Percentiles rank a stretch among this genome's conserved stretches.
Conservation (phyloP, 1,140 invertebrate genomes). For the Macrotrachela quadricornifera region DNA sequence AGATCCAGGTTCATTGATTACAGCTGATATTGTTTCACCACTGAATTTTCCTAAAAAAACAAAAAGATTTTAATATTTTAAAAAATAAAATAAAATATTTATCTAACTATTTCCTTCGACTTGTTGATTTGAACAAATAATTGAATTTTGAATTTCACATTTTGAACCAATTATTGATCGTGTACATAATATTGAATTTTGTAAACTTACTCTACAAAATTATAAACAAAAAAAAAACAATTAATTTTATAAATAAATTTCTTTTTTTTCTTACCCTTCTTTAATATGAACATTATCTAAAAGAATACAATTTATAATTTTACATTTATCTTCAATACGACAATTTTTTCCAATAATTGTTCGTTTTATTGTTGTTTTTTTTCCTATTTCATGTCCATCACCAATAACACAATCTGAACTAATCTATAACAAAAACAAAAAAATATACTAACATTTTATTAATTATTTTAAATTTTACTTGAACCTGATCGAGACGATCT, state of each 20-base stretch:
- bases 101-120: no score
- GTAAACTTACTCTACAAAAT: slow-evolving; percentile 39
- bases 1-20: no score
- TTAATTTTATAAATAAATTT: background rate
- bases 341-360: slow-evolving; percentile 52
- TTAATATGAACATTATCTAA: slow-evolving; percentile 64
- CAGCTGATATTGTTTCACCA: no score
- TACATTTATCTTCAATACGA: slow-evolving; percentile 50
- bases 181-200: slow-evolving; percentile 49
- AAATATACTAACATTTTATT: background rate
- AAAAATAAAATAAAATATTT: no score
- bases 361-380: slow-evolving; percentile 58
- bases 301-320: slow-evolving; percentile 54
- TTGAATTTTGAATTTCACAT: slow-evolving; percentile 46
- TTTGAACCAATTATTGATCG: slow-evolving; percentile 41
- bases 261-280: slow-evolving; percentile 35
- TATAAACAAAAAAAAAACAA: slow-evolving; percentile 12
- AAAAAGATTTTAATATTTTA: no score
- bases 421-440: slow-evolving; percentile 13
- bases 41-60: no score
- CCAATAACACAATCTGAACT: slow-evolving; percentile 51
- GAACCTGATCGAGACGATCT: background rate
- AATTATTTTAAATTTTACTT: no score
- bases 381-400: slow-evolving; percentile 45
- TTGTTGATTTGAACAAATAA: slow-evolving; percentile 32